Conservation (phyloP, 2,113 vertebrate species). For the Notarius lentiginosus region DNA sequence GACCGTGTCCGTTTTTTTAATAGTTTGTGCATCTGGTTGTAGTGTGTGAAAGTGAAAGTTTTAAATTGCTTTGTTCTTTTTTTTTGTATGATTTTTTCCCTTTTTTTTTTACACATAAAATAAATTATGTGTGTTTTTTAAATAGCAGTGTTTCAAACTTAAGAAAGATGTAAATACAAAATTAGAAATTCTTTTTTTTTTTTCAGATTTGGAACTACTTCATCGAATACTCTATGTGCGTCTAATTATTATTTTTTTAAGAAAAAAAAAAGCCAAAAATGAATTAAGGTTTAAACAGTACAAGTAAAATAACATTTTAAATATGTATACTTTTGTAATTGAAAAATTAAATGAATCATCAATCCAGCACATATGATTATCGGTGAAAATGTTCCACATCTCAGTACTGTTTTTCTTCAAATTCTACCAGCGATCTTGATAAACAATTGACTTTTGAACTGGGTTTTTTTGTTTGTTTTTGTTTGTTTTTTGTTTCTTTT, state of each 20-base stretch:
- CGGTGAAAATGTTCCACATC: slow-evolving; percentile 82
- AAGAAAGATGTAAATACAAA: slow-evolving; percentile 63
- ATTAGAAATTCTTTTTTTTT: slow-evolving; percentile 62
- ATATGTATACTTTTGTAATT: not conserved
- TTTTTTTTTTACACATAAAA: slow-evolving; percentile 59
- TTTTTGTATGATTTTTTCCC: slow-evolving; percentile 60
- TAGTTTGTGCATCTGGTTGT: slow-evolving; percentile 90
- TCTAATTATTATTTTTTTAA: not conserved
- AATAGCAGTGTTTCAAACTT: slow-evolving; percentile 74
- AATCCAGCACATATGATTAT: slow-evolving; percentile 66
- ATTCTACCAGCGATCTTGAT: slow-evolving; percentile 61
- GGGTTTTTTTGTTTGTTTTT: slow-evolving; percentile 31
- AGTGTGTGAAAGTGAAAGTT: slow-evolving; percentile 84
- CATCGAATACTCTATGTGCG: slow-evolving; percentile 67
- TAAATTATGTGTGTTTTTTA: slow-evolving; percentile 65
- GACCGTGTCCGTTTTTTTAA: slow-evolving; percentile 65
- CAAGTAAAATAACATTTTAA: not conserved
- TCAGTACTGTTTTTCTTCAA: slow-evolving; percentile 71
- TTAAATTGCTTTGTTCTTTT: slow-evolving; percentile 80
- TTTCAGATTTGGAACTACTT: slow-evolving; percentile 84
- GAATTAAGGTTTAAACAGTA: not conserved
- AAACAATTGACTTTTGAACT: slow-evolving; percentile 66
- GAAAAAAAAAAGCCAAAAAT: not conserved
- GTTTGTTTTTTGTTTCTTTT: too few relatives aligned
- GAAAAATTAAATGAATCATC: not conserved